Conservation (phyloP, 2,797 vertebrate species). For the Xenopus petersii region DNA sequence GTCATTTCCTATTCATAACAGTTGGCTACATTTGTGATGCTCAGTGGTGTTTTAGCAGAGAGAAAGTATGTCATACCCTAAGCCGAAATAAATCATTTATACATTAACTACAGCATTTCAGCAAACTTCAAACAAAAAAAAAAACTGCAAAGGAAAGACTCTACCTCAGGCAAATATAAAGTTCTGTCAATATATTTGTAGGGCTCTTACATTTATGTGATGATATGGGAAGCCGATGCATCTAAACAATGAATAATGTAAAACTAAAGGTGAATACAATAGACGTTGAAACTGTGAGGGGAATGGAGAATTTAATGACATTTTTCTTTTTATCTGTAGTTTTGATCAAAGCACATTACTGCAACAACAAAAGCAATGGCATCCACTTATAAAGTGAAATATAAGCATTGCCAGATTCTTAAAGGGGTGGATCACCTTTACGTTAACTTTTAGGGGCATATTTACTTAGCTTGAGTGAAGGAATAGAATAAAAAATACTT, state of each 20-base stretch:
- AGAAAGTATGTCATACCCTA: not conserved
- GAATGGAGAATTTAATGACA: not conserved
- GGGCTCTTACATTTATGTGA: not conserved
- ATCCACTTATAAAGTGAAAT: not conserved
- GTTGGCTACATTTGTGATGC: not conserved
- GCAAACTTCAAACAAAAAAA: not conserved
- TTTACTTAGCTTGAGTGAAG: too few species aligned
- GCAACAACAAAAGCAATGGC: not conserved
- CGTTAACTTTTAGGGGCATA: too few species aligned
- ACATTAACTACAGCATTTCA: not conserved
- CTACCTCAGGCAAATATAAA: not conserved
- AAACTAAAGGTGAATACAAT: not conserved
- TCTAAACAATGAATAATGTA: conserved; percentile 1
- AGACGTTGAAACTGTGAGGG: not conserved
- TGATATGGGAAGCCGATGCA: not conserved
- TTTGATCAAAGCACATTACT: not conserved
- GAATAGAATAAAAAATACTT: too few species aligned
- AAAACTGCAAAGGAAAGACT: not conserved
- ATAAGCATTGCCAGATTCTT: too few species aligned
- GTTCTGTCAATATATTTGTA: not conserved
- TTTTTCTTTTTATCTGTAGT: too few species aligned
- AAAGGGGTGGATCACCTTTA: too few species aligned
- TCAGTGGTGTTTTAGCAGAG: not conserved
- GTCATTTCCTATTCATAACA: not conserved
- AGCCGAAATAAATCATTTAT: conserved; percentile 6